Conservation (phyloP, 2,797 vertebrate genomes). For the Diglossa cyanea region DNA sequence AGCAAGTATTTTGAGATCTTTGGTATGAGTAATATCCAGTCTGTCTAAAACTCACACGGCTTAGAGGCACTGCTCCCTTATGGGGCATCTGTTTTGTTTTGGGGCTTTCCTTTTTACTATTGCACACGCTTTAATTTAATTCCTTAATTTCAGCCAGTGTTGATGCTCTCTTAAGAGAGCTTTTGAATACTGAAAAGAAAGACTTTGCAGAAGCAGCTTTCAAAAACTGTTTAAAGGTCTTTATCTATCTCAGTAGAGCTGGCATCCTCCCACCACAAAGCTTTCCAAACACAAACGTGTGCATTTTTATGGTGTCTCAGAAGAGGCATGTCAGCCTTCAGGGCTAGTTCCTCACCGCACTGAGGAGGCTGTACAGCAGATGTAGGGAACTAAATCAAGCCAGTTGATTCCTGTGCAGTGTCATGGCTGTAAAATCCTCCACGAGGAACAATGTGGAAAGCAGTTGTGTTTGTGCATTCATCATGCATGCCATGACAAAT, state of each 20-base stretch:
- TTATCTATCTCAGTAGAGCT: background rate
- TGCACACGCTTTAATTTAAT: background rate
- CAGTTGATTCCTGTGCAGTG: background rate
- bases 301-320: background rate
- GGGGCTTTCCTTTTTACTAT: background rate
- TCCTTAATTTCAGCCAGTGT: background rate
- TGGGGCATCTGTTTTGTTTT: background rate
- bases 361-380: background rate
- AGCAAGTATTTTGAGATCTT: background rate
- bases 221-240: background rate
- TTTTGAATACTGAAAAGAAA: background rate
- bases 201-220: background rate
- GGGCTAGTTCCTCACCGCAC: background rate
- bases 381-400: conserved; percentile 14
- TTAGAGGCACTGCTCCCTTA: background rate
- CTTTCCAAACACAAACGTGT: background rate
- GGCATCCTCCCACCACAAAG: background rate
- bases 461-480: conserved; percentile 17
- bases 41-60: background rate
- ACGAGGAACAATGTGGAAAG: background rate
- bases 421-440: conserved; percentile 23
- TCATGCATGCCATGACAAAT: conserved; percentile 2
- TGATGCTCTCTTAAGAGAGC: background rate
- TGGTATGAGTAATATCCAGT: background rate
- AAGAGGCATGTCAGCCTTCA: background rate